Evolutionary conservation across 2,797 vertebrate genomes (phyloP).

Genomic region (Onychomys arenicola): DNA sequence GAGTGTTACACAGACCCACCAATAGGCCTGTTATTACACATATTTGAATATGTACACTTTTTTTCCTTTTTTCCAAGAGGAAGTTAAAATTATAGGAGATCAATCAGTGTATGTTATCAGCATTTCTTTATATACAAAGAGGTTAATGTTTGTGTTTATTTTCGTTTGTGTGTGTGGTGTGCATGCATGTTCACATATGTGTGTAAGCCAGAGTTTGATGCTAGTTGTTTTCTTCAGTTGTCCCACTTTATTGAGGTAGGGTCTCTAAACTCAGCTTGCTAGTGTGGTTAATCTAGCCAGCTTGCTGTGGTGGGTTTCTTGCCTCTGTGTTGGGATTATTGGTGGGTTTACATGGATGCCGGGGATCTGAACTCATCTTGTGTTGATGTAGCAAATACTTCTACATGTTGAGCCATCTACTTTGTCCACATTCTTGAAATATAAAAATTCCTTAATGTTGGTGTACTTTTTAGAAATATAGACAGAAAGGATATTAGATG

Average conservation of each 20-base stretch:
- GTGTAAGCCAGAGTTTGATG: not conserved
- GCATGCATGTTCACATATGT: not conserved
- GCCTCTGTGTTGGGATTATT: not conserved
- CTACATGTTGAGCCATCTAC: not conserved
- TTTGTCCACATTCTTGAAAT: not conserved
- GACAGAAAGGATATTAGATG: not conserved
- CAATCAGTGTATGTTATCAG: not conserved
- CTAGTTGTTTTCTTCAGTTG: not conserved
- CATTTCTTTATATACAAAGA: constrained; percentile 10
- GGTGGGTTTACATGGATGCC: not conserved
- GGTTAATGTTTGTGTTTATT: not conserved
- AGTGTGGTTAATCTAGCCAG: not conserved
- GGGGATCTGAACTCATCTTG: not conserved
- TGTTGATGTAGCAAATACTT: not conserved
- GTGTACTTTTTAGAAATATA: not conserved
- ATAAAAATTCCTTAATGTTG: not conserved
- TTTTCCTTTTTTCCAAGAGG: not conserved
- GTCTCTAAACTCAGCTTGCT: not conserved
- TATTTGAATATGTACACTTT: constrained; percentile 40
- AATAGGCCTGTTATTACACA: not conserved
- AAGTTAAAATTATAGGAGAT: not conserved
- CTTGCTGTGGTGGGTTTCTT: not conserved
- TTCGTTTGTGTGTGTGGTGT: not conserved
- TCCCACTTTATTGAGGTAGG: not conserved
- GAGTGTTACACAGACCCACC: not conserved